These are phyloP conservation scores for Phrynocephalus versicolor DNA, from an alignment of 2,113 vertebrate species.

Conservation along the genomic window DNA sequence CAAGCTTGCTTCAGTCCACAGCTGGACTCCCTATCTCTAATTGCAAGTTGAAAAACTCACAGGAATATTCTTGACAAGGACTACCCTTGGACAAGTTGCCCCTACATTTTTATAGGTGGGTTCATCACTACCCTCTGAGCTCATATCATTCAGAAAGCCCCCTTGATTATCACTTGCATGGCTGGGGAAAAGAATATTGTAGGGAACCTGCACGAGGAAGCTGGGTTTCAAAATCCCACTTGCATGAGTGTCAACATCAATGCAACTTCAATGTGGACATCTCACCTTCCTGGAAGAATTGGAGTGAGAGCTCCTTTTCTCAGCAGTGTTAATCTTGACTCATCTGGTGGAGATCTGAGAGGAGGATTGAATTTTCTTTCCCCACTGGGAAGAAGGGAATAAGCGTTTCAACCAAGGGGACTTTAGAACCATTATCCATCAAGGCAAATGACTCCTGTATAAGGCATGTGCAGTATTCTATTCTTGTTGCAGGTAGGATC, in stretches of 20 bases:
- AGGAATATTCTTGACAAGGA: too few relatives aligned
- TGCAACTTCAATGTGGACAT: too few relatives aligned
- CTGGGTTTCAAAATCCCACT: background rate
- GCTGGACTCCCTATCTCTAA: too few relatives aligned
- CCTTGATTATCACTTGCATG: background rate
- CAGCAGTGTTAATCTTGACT: too few relatives aligned
- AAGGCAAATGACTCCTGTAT: background rate
- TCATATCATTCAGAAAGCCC: background rate
- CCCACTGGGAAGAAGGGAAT: background rate
- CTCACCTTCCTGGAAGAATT: background rate
- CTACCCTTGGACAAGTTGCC: background rate
- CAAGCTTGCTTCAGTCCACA: too few relatives aligned
- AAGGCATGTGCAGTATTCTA: conserved; percentile 46
- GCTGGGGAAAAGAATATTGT: background rate
- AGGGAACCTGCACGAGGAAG: background rate
- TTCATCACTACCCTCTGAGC: background rate
- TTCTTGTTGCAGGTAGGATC: conserved; percentile 34
- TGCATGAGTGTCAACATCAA: background rate
- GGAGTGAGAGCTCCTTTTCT: background rate
- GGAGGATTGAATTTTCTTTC: background rate
- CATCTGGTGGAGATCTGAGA: background rate
- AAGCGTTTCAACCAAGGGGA: too few relatives aligned
- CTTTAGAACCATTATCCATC: background rate
- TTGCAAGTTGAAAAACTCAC: too few relatives aligned
- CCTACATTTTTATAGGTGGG: background rate